Conservation (phyloP, 2,888 invertebrate genomes). For the Tipula lateralis region DNA sequence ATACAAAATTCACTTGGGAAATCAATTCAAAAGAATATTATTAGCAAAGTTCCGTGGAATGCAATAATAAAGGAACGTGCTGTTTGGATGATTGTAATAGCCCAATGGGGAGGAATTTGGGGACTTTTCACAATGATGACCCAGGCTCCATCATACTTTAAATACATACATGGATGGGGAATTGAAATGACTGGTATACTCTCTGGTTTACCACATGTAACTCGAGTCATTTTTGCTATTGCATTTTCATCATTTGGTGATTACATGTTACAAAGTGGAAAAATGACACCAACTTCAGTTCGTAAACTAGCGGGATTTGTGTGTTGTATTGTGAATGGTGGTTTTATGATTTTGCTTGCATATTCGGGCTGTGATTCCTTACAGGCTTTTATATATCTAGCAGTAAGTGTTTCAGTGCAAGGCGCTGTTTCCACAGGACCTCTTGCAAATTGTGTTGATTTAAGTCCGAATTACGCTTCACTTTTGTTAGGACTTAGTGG, state of each 20-base stretch:
- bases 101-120: slow-evolving; percentile 65
- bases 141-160: slow-evolving; percentile 66
- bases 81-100: slow-evolving; percentile 60
- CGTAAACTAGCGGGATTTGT: slow-evolving; percentile 59
- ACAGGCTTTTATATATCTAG: slow-evolving; percentile 57
- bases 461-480: slow-evolving; percentile 59
- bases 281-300: slow-evolving; percentile 57
- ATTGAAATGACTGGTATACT: slow-evolving; percentile 60
- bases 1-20: slow-evolving; percentile 55
- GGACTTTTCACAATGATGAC: slow-evolving; percentile 65
- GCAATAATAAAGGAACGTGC: slow-evolving; percentile 56
- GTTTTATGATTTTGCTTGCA: slow-evolving; percentile 47
- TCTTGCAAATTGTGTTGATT: slow-evolving; percentile 61
- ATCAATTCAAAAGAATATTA: slow-evolving; percentile 40
- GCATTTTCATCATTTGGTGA: slow-evolving; percentile 56
- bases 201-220: slow-evolving; percentile 59
- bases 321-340: slow-evolving; percentile 45
- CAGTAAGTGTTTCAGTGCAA: slow-evolving; percentile 58
- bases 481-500: slow-evolving; percentile 59
- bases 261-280: slow-evolving; percentile 54
- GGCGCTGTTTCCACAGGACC: slow-evolving; percentile 65
- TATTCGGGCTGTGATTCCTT: slow-evolving; percentile 59
- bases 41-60: slow-evolving; percentile 56
- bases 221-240: slow-evolving; percentile 57
- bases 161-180: slow-evolving; percentile 63